Percentiles rank a stretch among this genome's conserved stretches.
Conservation (phyloP, 2,113 vertebrate species). For the Hemiprocne comata region DNA sequence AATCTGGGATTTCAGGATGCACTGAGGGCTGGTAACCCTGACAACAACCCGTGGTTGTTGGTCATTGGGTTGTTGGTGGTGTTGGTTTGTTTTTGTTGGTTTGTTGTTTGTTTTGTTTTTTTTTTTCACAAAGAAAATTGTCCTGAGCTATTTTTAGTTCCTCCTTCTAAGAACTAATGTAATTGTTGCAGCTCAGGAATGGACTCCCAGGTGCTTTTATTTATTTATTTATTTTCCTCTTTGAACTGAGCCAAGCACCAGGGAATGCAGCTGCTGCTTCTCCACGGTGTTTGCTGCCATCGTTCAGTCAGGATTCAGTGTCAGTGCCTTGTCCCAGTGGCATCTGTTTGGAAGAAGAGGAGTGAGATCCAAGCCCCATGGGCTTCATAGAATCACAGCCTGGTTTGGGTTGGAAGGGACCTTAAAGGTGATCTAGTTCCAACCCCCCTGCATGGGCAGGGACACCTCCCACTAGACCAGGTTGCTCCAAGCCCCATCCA, state of each 20-base stretch:
- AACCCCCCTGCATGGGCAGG: no score
- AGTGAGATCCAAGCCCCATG: background rate
- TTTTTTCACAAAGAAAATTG: background rate
- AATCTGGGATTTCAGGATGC: background rate
- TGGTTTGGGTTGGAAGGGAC: no score
- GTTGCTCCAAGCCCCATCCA: no score
- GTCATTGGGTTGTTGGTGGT: background rate
- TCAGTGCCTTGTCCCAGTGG: background rate
- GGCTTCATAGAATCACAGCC: no score
- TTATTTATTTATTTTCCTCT: background rate
- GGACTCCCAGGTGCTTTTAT: background rate
- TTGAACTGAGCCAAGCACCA: background rate
- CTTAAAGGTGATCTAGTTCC: no score
- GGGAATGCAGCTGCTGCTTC: background rate
- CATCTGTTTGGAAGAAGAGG: background rate
- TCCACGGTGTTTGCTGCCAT: background rate
- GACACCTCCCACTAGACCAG: no score
- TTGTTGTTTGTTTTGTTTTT: background rate
- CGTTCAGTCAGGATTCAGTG: fast-evolving
- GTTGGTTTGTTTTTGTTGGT: no score
- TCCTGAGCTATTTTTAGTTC: constrained; percentile 11
- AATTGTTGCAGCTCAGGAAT: background rate
- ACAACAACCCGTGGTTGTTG: background rate
- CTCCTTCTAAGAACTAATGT: background rate
- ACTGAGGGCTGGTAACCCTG: background rate